Evolutionary conservation across 2,888 invertebrate species (phyloP).

Genomic region (Ryuthela nishihirai): DNA sequence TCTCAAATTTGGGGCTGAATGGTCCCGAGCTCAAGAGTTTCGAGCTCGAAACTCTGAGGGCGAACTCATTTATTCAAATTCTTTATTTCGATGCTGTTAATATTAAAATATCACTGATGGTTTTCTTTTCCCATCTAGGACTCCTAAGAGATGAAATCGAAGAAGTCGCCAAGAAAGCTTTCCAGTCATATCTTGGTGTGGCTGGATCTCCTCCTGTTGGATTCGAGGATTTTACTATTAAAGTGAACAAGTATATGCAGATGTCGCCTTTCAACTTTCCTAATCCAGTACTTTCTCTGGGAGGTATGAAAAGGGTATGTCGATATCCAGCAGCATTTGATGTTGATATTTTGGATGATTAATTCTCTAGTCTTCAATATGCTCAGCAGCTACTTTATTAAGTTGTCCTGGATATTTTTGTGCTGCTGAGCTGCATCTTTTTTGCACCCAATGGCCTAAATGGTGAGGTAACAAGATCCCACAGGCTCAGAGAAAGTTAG

Average conservation of each 20-base stretch:
- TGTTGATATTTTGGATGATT: neutral
- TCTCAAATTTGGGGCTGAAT: too few relatives aligned
- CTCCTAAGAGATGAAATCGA: slow-evolving; percentile 61
- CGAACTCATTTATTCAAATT: slow-evolving; percentile 5
- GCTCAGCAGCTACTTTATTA: too few relatives aligned
- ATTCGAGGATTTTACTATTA: slow-evolving; percentile 66
- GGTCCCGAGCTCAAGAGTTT: too few relatives aligned
- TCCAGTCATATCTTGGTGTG: slow-evolving; percentile 72
- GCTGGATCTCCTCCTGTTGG: slow-evolving; percentile 66
- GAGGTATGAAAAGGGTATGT: slow-evolving; percentile 67
- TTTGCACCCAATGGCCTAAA: too few relatives aligned
- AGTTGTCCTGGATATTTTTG: too few relatives aligned
- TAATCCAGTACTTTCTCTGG: slow-evolving; percentile 69
- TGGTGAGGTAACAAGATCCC: too few relatives aligned
- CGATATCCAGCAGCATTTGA: neutral
- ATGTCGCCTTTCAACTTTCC: slow-evolving; percentile 81
- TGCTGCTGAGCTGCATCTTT: too few relatives aligned
- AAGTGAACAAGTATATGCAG: slow-evolving; percentile 79
- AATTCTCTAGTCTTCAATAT: too few relatives aligned
- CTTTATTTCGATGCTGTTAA: too few relatives aligned
- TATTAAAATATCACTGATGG: too few relatives aligned
- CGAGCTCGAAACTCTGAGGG: too few relatives aligned
- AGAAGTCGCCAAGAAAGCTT: slow-evolving; percentile 60
- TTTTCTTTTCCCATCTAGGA: slow-evolving; percentile 48
- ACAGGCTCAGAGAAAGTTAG: too few relatives aligned